These are phyloP conservation scores for Zelostemma sp. DNA, from an alignment of 1,140 invertebrate species.

Conservation along the genomic window DNA sequence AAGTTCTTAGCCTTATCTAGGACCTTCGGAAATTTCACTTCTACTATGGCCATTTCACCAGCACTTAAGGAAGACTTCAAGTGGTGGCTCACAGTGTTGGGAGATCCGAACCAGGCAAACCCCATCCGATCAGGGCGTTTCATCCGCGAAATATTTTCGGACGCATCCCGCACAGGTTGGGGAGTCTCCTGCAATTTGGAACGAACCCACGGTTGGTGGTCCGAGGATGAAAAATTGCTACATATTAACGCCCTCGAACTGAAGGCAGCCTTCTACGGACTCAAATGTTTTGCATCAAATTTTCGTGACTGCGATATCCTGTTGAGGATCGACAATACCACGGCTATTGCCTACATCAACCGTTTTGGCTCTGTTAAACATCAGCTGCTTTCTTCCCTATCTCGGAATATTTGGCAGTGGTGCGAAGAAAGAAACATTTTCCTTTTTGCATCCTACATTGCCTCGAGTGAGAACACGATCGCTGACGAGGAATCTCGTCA, in stretches of 20 bases:
- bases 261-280: conserved; percentile 11
- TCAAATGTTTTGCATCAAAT: conserved; percentile 22
- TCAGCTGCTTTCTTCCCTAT: conserved; percentile 19
- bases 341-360: conserved; percentile 44
- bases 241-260: conserved; percentile 24
- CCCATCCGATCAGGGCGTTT: background rate
- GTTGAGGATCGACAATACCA: conserved; percentile 46
- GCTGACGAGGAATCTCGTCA: conserved; percentile 40
- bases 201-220: conserved; percentile 18
- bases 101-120: conserved; percentile 9
- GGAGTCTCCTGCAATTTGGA: background rate
- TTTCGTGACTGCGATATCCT: conserved; percentile 39
- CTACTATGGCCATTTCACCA: conserved; percentile 5
- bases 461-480: conserved; percentile 46
- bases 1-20: conserved; percentile 5
- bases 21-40: background rate
- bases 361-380: conserved; percentile 40
- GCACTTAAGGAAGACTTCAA: conserved; percentile 8
- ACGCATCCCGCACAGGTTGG: conserved; percentile 9
- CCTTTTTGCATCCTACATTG: conserved; percentile 57
- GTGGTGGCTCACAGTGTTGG: conserved; percentile 15
- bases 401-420: conserved; percentile 20
- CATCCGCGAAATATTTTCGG: conserved; percentile 15
- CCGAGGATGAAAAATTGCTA: conserved; percentile 4
- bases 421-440: conserved; percentile 51